Evolutionary conservation across 1,140 invertebrate species (phyloP).

Genomic region (Galleria mellonella): DNA sequence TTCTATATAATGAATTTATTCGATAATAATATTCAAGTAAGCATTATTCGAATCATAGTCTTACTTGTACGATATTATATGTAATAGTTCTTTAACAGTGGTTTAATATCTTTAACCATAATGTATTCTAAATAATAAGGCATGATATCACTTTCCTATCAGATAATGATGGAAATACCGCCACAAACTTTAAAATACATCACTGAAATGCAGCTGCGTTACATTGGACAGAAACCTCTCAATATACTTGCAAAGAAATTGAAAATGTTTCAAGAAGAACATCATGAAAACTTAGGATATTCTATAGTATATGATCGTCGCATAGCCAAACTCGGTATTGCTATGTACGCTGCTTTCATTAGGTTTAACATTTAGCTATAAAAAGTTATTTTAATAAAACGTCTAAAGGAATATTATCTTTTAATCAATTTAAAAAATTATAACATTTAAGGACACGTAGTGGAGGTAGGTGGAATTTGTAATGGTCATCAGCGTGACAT

Average conservation of each 20-base stretch:
- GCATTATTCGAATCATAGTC: no score
- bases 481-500: constrained; percentile 26
- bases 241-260: constrained; percentile 46
- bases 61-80: no score
- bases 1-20: no score
- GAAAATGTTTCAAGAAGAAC: constrained; percentile 20
- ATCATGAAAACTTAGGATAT: not conserved
- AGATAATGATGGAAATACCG: constrained; percentile 51
- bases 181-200: constrained; percentile 32
- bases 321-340: not conserved
- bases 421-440: constrained; percentile 8
- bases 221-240: constrained; percentile 33
- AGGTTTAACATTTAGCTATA: no score
- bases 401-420: not conserved
- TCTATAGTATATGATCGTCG: no score
- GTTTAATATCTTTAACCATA: no score
- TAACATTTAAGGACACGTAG: constrained; percentile 26
- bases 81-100: no score
- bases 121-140: no score
- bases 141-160: not conserved
- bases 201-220: constrained; percentile 37
- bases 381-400: not conserved
- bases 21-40: no score
- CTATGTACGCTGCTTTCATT: not conserved
- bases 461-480: constrained; percentile 40